These are phyloP conservation scores for Argyrosomus regius DNA, from an alignment of 2,797 vertebrate genomes.

Conservation along the genomic window DNA sequence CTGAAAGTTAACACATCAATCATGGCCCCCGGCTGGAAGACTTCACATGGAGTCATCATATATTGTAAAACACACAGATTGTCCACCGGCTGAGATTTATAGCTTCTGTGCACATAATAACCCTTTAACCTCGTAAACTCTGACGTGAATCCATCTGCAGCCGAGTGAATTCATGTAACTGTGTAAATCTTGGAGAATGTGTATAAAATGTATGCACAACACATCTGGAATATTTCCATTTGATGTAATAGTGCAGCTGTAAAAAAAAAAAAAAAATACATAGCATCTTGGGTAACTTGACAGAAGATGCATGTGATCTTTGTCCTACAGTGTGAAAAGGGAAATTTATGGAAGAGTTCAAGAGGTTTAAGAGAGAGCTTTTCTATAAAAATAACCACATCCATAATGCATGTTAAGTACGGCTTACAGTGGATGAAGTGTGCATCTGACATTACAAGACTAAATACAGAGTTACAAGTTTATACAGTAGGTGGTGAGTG, in stretches of 20 bases:
- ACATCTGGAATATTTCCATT: background rate
- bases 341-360: background rate
- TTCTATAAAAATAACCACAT: background rate
- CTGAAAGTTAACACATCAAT: constrained; percentile 70
- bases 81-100: constrained; percentile 49
- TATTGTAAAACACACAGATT: constrained; percentile 27
- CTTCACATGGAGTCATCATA: constrained; percentile 52
- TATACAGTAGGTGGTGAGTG: background rate
- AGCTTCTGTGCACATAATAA: background rate
- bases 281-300: background rate
- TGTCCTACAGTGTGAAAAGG: background rate
- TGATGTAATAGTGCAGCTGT: background rate
- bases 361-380: background rate
- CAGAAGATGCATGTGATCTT: background rate
- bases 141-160: background rate
- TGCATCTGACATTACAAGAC: background rate
- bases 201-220: background rate
- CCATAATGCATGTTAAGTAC: background rate
- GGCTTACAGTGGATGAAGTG: background rate
- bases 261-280: background rate
- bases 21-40: constrained; percentile 50
- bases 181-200: background rate
- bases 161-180: background rate
- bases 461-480: background rate
- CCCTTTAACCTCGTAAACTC: constrained; percentile 35